Conservation (phyloP, 2,113 vertebrate genomes). For the Phocoena phocoena region DNA sequence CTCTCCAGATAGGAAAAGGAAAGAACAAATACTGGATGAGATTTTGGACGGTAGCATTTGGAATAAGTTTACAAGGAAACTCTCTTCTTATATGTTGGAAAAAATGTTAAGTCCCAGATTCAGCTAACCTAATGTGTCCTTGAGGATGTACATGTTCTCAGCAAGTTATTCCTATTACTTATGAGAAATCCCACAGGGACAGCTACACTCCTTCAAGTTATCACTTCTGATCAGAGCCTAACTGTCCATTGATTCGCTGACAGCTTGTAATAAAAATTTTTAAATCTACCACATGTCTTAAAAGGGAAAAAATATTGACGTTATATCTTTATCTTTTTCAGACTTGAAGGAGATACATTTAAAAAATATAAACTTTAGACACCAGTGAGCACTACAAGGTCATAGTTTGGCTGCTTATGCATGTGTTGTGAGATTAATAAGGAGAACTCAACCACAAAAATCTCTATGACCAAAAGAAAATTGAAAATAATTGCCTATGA, state of each 20-base stretch:
- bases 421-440: background rate
- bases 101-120: slow-evolving; percentile 3
- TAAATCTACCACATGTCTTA: background rate
- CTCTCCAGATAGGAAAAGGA: background rate
- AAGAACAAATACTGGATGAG: background rate
- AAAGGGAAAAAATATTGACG: background rate
- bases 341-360: slow-evolving; percentile 44
- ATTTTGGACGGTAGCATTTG: background rate
- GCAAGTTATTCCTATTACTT: slow-evolving; percentile 33
- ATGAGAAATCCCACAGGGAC: background rate
- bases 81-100: background rate
- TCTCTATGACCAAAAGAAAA: background rate
- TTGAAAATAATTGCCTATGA: background rate
- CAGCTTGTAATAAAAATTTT: slow-evolving; percentile 47
- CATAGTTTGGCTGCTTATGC: background rate
- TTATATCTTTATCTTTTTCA: slow-evolving; percentile 37
- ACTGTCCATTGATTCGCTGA: slow-evolving; percentile 70
- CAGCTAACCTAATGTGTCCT: slow-evolving; percentile 50
- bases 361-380: background rate
- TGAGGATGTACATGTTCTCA: slow-evolving; percentile 52
- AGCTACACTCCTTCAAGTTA: slow-evolving; percentile 35
- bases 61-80: slow-evolving; percentile 50
- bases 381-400: background rate
- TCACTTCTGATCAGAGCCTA: slow-evolving; percentile 60
- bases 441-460: background rate